Conservation (phyloP, 2,888 invertebrate genomes). For the Platycheirus rosarum region DNA sequence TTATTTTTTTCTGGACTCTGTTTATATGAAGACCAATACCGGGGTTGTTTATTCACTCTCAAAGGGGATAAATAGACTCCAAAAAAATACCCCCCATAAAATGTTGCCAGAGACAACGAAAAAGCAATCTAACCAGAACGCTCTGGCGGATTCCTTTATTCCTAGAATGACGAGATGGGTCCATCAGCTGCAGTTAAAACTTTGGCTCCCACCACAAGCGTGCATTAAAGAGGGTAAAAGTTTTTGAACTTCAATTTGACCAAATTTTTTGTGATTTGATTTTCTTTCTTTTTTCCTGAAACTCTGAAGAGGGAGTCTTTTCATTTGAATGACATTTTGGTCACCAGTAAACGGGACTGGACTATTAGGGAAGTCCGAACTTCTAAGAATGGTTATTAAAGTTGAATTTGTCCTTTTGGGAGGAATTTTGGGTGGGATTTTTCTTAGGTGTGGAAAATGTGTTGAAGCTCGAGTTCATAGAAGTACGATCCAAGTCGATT, state of each 20-base stretch:
- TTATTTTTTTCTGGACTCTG: slow-evolving; percentile 45
- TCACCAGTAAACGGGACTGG: slow-evolving; percentile 14
- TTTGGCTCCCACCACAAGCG: slow-evolving; percentile 41
- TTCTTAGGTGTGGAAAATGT: slow-evolving; percentile 33
- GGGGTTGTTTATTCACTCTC: slow-evolving; percentile 49
- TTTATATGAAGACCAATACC: slow-evolving; percentile 55
- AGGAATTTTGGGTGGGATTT: slow-evolving; percentile 25
- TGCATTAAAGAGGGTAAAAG: slow-evolving; percentile 69
- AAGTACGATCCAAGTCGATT: slow-evolving; percentile 30
- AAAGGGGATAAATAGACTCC: slow-evolving; percentile 49
- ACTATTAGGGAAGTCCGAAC: slow-evolving; percentile 21
- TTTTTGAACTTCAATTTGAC: slow-evolving; percentile 63
- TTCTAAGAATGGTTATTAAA: slow-evolving; percentile 54
- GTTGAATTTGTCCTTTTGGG: slow-evolving; percentile 25
- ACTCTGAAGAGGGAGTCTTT: slow-evolving; percentile 23
- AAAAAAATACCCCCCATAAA: slow-evolving; percentile 34
- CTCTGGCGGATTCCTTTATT: too few relatives aligned
- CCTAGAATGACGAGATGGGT: slow-evolving; percentile 25
- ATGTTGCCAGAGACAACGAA: slow-evolving; percentile 37
- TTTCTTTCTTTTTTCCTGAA: background rate
- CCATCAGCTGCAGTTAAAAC: slow-evolving; percentile 52
- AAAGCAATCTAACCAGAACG: slow-evolving; percentile 48
- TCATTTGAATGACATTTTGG: slow-evolving; percentile 34
- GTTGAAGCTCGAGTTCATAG: slow-evolving; percentile 7
- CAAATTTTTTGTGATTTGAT: slow-evolving; percentile 21